phyloP scores from a whole-genome alignment of 2,113 vertebrate genomes.

The Phainopepla nitens region DNA sequence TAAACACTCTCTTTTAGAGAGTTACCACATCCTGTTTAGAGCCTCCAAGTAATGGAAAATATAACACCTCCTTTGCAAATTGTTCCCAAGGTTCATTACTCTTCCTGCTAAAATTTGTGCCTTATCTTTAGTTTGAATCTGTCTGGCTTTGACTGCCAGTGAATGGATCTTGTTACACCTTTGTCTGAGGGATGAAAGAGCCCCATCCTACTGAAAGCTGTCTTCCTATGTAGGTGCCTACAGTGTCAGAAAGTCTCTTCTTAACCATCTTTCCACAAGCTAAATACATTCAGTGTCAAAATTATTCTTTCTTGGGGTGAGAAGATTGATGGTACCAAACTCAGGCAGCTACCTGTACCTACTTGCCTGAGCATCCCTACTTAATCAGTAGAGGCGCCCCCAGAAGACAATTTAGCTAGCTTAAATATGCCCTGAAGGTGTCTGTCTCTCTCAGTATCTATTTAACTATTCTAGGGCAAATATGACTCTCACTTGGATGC shows the following conservation, averaged over 20 bases:
- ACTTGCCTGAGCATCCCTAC: neutral
- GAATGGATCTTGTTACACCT: neutral
- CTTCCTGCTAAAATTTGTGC: conserved; percentile 15
- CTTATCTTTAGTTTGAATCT: conserved; percentile 47
- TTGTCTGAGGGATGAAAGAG: conserved; percentile 6
- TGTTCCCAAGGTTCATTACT: conserved; percentile 5
- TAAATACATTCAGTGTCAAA: neutral
- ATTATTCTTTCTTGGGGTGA: neutral
- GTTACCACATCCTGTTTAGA: neutral
- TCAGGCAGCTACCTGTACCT: neutral
- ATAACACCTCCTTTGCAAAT: conserved; percentile 10
- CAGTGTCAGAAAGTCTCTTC: neutral
- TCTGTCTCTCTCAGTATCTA: neutral
- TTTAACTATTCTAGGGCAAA: neutral
- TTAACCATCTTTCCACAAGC: neutral
- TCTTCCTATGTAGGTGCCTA: neutral
- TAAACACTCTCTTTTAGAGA: neutral
- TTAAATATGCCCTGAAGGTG: neutral
- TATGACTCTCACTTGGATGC: neutral
- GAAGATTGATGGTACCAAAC: neutral
- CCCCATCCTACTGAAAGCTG: neutral
- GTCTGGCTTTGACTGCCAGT: conserved; percentile 10
- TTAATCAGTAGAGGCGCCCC: neutral
- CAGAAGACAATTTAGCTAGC: neutral
- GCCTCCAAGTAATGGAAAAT: conserved; percentile 12